These are phyloP conservation scores for Platichthys stellatus DNA, from an alignment of 2,113 vertebrate species.

Conservation along the genomic window DNA sequence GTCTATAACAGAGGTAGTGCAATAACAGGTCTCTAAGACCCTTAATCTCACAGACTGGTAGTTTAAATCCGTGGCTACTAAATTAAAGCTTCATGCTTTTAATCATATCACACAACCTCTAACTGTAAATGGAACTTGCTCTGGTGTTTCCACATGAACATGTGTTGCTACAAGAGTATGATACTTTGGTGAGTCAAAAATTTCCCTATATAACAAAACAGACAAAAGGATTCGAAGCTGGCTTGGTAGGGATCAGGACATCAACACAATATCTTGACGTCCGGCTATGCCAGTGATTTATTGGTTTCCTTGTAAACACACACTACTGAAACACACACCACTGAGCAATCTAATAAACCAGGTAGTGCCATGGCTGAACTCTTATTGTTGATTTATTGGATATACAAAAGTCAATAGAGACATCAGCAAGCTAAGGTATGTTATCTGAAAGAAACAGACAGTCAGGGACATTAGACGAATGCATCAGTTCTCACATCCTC, in stretches of 20 bases:
- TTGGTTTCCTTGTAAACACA: slow-evolving; percentile 19
- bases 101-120: not conserved
- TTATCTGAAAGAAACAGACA: slow-evolving; percentile 4
- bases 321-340: not conserved
- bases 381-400: slow-evolving; percentile 4
- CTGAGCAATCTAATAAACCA: not conserved
- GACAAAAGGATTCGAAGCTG: not conserved
- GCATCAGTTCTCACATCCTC: slow-evolving; percentile 5
- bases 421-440: not conserved
- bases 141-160: not conserved
- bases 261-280: not conserved
- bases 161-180: not conserved
- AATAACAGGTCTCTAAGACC: slow-evolving; percentile 21
- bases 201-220: not conserved
- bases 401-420: slow-evolving; percentile 14
- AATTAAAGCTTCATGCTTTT: not conserved
- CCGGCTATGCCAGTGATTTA: not conserved
- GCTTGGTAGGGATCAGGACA: not conserved
- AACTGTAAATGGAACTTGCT: not conserved
- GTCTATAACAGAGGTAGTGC: not conserved
- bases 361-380: slow-evolving; percentile 1
- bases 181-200: not conserved
- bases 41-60: slow-evolving; percentile 15
- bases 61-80: not conserved
- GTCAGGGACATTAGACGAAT: slow-evolving; percentile 15